Base-by-base conservation (phyloP, 2,113 vertebrate species). In the Tamias sibiricus region DNA sequence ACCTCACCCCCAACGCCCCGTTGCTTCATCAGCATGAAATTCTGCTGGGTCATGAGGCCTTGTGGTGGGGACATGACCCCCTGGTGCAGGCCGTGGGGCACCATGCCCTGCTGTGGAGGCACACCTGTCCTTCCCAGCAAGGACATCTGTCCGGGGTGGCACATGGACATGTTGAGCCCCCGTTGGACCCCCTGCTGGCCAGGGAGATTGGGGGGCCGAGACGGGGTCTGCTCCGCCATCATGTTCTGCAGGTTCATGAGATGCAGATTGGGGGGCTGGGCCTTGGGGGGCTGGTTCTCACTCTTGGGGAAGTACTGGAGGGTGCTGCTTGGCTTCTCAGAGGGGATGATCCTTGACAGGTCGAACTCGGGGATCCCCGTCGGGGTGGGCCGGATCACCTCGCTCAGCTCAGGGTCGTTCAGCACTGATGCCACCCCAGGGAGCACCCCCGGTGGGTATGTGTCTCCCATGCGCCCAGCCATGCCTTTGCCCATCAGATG, bases 21-120 rank as follows among this genome's bases (percentile, higher is more conserved):
- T 96, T 99, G 99, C 97, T 99, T 99, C 99, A 99, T 99, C 98
- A 99, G 99, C 99, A 99, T 99, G 98, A 99, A 99, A 98, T 99
- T 99, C 98, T 99, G 99, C 98, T 99, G 99, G 94, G 99, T 98
- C 98, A 99, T 99, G 96, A 99, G 98, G 98, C 98, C 99, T 98
- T 99, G 99, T 94, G 99, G 99, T 0, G 99, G 98, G 85, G 99
- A 98, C 98, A 99, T 99, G 98, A 99, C 99, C 94, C 99, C 99
- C 49, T 99, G 99, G 96, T 99, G 99, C 97, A 99, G 98, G 97
- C 98, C 99, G 79, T 98, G 99, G 62, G 99, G 98, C 99, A 99
- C 99, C 99, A 99, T 99, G 98, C 99, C 98, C 86, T 99, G 99
- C 96, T 99, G 99, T 16, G 99, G 98, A 1, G 98, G 98, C 98